Conservation (phyloP, 1,140 invertebrate genomes). For the Bombus affinis region DNA sequence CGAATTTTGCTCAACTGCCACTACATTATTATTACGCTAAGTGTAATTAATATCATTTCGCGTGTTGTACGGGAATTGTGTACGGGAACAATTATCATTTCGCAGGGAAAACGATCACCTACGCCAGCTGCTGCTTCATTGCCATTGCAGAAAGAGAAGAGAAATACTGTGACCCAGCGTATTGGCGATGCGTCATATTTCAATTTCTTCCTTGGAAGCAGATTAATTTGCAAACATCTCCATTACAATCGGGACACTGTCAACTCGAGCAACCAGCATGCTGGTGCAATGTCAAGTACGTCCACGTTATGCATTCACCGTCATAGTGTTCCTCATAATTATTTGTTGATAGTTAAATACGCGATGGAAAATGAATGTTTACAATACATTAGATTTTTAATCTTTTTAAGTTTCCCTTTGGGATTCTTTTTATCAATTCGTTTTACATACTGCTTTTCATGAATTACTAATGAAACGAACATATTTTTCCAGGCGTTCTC, state of each 20-base stretch:
- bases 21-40: background rate
- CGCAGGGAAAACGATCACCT: background rate
- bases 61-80: background rate
- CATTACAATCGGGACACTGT: background rate
- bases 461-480: too few relatives aligned
- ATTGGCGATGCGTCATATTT: background rate
- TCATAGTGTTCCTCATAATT: background rate
- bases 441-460: too few relatives aligned
- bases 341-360: background rate
- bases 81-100: background rate
- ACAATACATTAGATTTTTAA: too few relatives aligned
- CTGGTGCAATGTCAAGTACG: background rate
- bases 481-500: too few relatives aligned
- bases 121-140: too few relatives aligned
- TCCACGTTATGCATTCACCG: background rate
- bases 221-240: constrained; percentile 6
- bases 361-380: too few relatives aligned
- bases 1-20: background rate
- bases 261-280: background rate
- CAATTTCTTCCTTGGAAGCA: background rate
- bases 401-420: too few relatives aligned
- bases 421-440: too few relatives aligned
- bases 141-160: background rate
- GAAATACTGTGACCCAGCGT: background rate
- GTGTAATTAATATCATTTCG: constrained; percentile 34